These are phyloP conservation scores for Hypomecis punctinalis DNA, from an alignment of 2,888 invertebrate genomes.

Conservation along the genomic window DNA sequence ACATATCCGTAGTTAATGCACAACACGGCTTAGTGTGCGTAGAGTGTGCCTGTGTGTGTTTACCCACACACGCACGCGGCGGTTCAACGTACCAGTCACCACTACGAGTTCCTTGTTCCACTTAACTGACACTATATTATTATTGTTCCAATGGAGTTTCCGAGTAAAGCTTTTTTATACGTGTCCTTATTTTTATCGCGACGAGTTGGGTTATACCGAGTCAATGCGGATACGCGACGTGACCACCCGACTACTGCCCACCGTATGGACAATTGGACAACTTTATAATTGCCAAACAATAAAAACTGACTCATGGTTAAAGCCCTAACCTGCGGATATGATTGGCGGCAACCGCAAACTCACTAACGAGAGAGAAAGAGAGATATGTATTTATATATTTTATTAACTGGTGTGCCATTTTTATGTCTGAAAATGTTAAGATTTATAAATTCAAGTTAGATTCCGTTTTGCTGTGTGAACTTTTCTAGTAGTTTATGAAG, in stretches of 20 bases:
- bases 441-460: too few species aligned
- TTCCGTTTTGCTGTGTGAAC: too few species aligned
- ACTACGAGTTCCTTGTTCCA: slow-evolving; percentile 85
- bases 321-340: too few species aligned
- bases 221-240: slow-evolving; percentile 27
- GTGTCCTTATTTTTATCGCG: slow-evolving; percentile 55
- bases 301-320: not conserved
- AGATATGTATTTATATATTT: too few species aligned
- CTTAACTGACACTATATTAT: slow-evolving; percentile 83
- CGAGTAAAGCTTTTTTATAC: slow-evolving; percentile 61
- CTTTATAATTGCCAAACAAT: slow-evolving; percentile 8
- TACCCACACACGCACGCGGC: slow-evolving; percentile 60
- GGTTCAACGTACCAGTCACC: slow-evolving; percentile 83
- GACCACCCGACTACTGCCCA: slow-evolving; percentile 1
- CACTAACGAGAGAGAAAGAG: too few species aligned
- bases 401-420: too few species aligned
- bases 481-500: too few species aligned
- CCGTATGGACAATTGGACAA: not conserved
- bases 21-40: slow-evolving; percentile 43
- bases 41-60: slow-evolving; percentile 49
- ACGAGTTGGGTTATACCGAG: slow-evolving; percentile 29
- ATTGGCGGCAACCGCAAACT: too few species aligned
- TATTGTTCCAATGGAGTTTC: slow-evolving; percentile 80
- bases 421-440: too few species aligned
- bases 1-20: slow-evolving; percentile 34